Base-by-base conservation (phyloP, 2,113 vertebrate species). In the Conger conger region DNA sequence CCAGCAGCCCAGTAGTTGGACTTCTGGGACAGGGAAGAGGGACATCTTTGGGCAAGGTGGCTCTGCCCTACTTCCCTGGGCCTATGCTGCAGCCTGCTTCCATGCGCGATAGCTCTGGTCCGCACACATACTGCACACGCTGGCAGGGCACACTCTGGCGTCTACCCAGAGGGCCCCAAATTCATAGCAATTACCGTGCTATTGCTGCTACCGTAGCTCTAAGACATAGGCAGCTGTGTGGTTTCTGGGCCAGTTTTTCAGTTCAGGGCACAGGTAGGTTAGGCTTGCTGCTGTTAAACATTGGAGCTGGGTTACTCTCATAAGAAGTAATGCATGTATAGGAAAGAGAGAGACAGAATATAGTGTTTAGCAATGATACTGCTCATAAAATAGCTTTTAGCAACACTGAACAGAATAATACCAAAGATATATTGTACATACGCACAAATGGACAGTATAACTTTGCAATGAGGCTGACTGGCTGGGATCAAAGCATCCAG, bases 11-110 rank as follows among this genome's bases (percentile, higher is more conserved):
- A 13, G 79, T 13, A 40, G 5, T 6, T 27, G 17, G 6, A 8
- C 63, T 53, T 81, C 30, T 80, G 84, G 73, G 77, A 50, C 37
- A 18, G 27, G 23, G 35, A 4, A n/a, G 38, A 30, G 5, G 38
- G 23, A n/a, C 40, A 7, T 92, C 90, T 91, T 91, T 85, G 86
- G 90, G 87, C 91, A 92, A 93, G 92, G 93, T 93, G 91, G 87
- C 82, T 30, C 54, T 90, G 93, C 37, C 89, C 93, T 92, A 91
- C 89, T 93, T 92, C 86, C 38, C 37, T 15, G n/a, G 79, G 38
- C 18, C 18, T 27, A 38, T 23, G 36, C 35, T 17, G 8, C 35
- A 40, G 77, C 77, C 35, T 16, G 15, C 17, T 3, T 79, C 35
- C 37, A 77, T 13, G 15, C 36, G 15, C 68, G 1, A 6, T 9